phyloP scores from a whole-genome alignment of 2,888 invertebrate species.

The Autographa gamma region DNA sequence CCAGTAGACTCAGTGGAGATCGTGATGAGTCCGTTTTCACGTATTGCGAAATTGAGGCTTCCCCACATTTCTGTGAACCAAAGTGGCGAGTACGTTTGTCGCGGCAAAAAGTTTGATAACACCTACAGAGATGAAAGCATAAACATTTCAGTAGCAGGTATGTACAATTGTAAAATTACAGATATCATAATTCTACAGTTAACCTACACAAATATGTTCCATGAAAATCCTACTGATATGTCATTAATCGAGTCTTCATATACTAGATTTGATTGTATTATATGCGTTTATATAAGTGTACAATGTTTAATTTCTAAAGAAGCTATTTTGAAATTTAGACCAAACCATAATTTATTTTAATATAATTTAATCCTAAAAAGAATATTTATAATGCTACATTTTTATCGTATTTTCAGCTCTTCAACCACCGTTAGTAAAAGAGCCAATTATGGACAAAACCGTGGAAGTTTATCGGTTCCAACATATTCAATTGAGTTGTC shows the following conservation, averaged over 20 bases:
- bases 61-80: slow-evolving; percentile 65
- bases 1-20: slow-evolving; percentile 62
- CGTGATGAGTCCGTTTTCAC: slow-evolving; percentile 65
- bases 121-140: slow-evolving; percentile 57
- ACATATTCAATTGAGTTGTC: slow-evolving; percentile 82
- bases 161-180: background rate
- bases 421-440: slow-evolving; percentile 61
- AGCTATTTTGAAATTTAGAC: too few relatives aligned
- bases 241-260: too few relatives aligned
- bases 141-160: slow-evolving; percentile 73
- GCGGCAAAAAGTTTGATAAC: slow-evolving; percentile 60
- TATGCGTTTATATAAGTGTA: too few relatives aligned
- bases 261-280: too few relatives aligned
- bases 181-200: too few relatives aligned
- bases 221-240: too few relatives aligned
- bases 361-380: too few relatives aligned
- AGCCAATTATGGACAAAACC: slow-evolving; percentile 60
- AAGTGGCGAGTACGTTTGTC: slow-evolving; percentile 74
- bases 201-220: background rate
- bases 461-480: slow-evolving; percentile 65
- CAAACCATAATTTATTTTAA: too few relatives aligned
- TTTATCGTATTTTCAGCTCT: slow-evolving; percentile 58
- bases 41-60: slow-evolving; percentile 72
- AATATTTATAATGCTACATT: background rate
- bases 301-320: too few relatives aligned